Evolutionary conservation across 2,888 invertebrate genomes (phyloP).

Genomic region (Pycnomerus fuliginosus): DNA sequence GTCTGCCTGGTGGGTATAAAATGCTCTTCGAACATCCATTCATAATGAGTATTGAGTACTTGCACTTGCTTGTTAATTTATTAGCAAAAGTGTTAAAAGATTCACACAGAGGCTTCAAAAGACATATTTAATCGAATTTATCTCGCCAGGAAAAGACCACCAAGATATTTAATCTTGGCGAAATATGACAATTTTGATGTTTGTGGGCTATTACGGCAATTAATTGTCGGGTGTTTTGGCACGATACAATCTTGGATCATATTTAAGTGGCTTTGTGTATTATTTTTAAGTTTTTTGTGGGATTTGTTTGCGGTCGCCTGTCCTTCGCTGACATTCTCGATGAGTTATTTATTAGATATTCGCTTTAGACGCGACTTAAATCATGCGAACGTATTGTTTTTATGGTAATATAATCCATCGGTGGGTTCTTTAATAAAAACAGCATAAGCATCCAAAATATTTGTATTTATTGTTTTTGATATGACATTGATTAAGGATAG

Average conservation of each 20-base stretch:
- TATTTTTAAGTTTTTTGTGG: slow-evolving; percentile 8
- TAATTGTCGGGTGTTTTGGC: no score
- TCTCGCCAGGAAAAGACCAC: no score
- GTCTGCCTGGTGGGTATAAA: slow-evolving; percentile 6
- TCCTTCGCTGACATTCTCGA: slow-evolving; percentile 22
- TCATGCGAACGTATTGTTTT: slow-evolving; percentile 43
- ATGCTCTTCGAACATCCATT: slow-evolving; percentile 19
- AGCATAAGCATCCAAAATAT: slow-evolving; percentile 37
- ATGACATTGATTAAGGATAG: slow-evolving; percentile 45
- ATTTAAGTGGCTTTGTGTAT: slow-evolving; percentile 4
- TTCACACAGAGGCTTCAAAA: slow-evolving; percentile 10
- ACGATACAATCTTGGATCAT: slow-evolving; percentile 17
- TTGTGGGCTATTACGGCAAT: no score
- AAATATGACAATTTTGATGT: no score
- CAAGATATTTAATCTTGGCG: no score
- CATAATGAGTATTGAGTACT: slow-evolving; percentile 8
- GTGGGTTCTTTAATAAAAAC: slow-evolving; percentile 33
- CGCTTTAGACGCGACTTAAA: slow-evolving; percentile 29
- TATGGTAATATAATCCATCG: slow-evolving; percentile 40
- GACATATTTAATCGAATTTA: slow-evolving; percentile 16
- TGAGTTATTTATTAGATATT: slow-evolving; percentile 39
- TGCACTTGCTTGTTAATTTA: slow-evolving; percentile 21
- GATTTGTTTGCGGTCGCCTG: slow-evolving; percentile 7
- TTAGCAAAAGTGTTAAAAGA: slow-evolving; percentile 16
- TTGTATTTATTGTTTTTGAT: slow-evolving; percentile 41